These are phyloP conservation scores for Cherax quadricarinatus DNA, from an alignment of 1,140 invertebrate species.

Conservation along the genomic window DNA sequence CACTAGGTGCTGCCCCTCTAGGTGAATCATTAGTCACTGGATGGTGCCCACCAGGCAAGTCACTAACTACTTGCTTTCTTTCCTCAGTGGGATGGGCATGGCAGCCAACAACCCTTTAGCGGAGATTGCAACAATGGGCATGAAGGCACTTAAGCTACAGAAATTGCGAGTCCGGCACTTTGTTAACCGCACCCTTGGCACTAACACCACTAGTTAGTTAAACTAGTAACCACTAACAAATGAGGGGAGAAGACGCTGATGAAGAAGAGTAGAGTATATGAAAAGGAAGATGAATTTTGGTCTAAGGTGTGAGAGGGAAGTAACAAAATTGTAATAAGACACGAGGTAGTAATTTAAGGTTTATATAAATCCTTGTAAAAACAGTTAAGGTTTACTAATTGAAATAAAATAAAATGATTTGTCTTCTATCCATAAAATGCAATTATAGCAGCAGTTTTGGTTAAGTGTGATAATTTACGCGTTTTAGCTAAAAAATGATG, in stretches of 20 bases:
- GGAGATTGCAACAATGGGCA: slow-evolving; percentile 72
- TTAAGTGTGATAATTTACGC: too few species aligned
- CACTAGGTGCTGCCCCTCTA: too few species aligned
- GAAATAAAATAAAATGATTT: too few species aligned
- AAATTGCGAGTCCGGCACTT: slow-evolving; percentile 73
- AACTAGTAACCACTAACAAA: not conserved
- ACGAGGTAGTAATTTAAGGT: too few species aligned
- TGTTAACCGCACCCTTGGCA: slow-evolving; percentile 72
- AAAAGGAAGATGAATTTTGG: not conserved
- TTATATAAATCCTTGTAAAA: too few species aligned
- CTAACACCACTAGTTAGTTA: slow-evolving; percentile 59
- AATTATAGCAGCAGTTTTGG: too few species aligned
- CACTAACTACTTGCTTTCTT: not conserved
- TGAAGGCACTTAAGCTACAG: slow-evolving; percentile 73
- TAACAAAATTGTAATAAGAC: too few species aligned
- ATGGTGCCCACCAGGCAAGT: too few species aligned
- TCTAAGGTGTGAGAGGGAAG: not conserved
- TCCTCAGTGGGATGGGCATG: slow-evolving; percentile 56
- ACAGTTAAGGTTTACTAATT: too few species aligned
- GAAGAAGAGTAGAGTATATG: not conserved
- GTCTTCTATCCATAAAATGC: too few species aligned
- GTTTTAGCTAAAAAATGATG: too few species aligned
- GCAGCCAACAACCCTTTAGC: slow-evolving; percentile 64
- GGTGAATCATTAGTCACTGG: too few species aligned
- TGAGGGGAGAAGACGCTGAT: not conserved